These are phyloP conservation scores for Pelochelys cantorii DNA, from an alignment of 2,797 vertebrate species.

Conservation along the genomic window DNA sequence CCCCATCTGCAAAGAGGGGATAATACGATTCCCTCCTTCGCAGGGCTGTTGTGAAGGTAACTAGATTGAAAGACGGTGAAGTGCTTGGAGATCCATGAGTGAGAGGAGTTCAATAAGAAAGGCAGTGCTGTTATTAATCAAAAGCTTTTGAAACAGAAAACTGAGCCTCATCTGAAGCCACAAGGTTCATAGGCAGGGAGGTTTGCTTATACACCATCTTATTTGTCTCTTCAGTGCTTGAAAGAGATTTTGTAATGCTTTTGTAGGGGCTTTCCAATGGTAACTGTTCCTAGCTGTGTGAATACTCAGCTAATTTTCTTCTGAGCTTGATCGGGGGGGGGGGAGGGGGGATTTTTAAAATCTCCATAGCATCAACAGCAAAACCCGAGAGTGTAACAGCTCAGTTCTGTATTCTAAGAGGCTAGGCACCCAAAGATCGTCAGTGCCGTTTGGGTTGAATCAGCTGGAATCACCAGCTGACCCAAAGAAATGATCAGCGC, in stretches of 20 bases:
- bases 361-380: fast-evolving
- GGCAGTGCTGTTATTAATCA: neutral
- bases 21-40: neutral
- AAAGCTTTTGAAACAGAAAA: constrained; percentile 41
- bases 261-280: constrained; percentile 28
- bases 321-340: neutral
- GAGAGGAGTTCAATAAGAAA: neutral
- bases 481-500: neutral
- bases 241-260: constrained; percentile 31
- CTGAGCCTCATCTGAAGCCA: neutral
- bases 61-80: neutral
- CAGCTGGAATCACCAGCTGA: neutral
- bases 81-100: neutral
- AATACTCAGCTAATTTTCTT: constrained; percentile 21
- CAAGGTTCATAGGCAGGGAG: constrained; percentile 26
- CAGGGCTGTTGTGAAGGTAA: neutral
- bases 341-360: neutral
- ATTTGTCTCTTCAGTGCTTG: constrained; percentile 6
- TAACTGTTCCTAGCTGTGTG: constrained; percentile 25
- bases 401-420: neutral
- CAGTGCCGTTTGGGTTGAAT: no score
- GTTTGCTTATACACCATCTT: neutral
- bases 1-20: neutral
- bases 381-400: constrained; percentile 4
- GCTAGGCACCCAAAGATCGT: neutral